Evolutionary conservation across 2,113 vertebrate species (phyloP).

Genomic region (Macrotus californicus): DNA sequence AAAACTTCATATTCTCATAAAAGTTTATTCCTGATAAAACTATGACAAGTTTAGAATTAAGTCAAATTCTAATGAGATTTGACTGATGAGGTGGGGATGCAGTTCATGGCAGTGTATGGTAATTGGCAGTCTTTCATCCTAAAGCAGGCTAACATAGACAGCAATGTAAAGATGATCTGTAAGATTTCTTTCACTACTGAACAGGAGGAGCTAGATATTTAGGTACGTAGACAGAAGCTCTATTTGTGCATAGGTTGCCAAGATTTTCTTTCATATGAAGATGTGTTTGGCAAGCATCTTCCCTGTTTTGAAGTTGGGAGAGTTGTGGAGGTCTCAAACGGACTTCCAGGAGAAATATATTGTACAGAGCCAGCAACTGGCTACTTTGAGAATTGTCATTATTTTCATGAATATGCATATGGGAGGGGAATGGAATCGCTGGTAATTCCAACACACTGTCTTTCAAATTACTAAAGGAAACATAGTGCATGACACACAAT

Average conservation of each 20-base stretch:
- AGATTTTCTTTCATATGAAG: neutral
- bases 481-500: neutral
- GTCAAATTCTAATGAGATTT: conserved; percentile 7
- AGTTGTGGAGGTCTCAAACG: neutral
- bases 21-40: neutral
- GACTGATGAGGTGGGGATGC: neutral
- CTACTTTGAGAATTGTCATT: neutral
- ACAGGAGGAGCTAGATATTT: neutral
- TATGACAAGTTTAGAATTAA: neutral
- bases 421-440: neutral
- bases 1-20: neutral
- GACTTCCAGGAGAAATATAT: neutral
- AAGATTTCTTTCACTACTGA: neutral
- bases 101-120: neutral
- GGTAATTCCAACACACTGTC: neutral
- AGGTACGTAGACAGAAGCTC: neutral
- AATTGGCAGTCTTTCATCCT: neutral
- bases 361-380: neutral
- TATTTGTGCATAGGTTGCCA: neutral
- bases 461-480: conserved; percentile 23
- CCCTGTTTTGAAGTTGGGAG: neutral
- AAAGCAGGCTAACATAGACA: neutral
- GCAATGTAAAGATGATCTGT: neutral
- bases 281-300: neutral
- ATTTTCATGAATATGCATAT: conserved; percentile 4